Conservation (phyloP, 2,888 invertebrate genomes). For the Sesia apiformis region DNA sequence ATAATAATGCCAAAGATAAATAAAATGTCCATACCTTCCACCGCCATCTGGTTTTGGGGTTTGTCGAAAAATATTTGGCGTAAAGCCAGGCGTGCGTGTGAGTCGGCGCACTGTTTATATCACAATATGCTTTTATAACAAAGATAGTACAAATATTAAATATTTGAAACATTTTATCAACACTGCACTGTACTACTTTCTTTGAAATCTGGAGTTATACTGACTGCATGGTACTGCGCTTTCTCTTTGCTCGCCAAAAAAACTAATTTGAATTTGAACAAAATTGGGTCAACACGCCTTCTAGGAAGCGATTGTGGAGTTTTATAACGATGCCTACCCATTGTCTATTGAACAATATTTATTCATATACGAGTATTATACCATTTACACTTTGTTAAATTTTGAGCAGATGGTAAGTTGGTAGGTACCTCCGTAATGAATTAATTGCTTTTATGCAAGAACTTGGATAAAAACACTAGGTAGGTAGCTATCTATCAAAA, state of each 20-base stretch:
- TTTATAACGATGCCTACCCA: conserved; percentile 11
- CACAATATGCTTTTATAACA: conserved; percentile 19
- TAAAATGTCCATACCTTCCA: conserved; percentile 30
- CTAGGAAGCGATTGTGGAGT: conserved; percentile 41
- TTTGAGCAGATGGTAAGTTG: too few species aligned
- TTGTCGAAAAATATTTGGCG: conserved; percentile 28
- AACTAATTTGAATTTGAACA: conserved; percentile 68
- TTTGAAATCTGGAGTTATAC: conserved; percentile 44
- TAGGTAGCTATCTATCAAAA: too few species aligned
- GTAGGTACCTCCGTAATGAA: too few species aligned
- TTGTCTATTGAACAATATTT: not conserved
- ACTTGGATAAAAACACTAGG: too few species aligned
- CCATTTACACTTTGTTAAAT: too few species aligned
- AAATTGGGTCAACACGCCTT: conserved; percentile 56
- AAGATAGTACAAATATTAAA: not conserved
- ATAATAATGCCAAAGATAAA: too few species aligned
- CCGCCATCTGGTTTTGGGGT: conserved; percentile 43
- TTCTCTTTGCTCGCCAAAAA: conserved; percentile 64
- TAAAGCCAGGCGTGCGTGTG: conserved; percentile 25
- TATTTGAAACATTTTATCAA: conserved; percentile 2
- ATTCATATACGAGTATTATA: too few species aligned
- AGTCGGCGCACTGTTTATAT: conserved; percentile 27
- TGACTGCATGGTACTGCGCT: conserved; percentile 35
- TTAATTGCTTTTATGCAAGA: too few species aligned
- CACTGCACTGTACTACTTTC: conserved; percentile 49